Conservation (phyloP, 2,797 vertebrate species). For the Pogoniulus pusillus region DNA sequence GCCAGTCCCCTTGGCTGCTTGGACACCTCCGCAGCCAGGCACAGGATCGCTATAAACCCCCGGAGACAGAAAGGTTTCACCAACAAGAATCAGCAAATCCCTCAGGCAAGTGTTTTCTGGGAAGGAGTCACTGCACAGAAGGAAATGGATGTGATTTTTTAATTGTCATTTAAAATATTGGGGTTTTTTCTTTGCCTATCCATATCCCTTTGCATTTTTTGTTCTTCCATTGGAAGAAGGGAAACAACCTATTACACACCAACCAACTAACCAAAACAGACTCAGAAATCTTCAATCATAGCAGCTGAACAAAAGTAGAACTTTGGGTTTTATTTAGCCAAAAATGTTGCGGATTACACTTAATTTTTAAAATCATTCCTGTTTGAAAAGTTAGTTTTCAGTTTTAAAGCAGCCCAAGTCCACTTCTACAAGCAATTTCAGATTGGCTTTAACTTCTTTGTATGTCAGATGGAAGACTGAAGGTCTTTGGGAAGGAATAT, state of each 20-base stretch:
- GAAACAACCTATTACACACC: background rate
- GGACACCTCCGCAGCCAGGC: conserved; percentile 87
- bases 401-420: background rate
- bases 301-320: background rate
- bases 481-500: background rate
- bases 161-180: background rate
- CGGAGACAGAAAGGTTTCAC: conserved; percentile 79
- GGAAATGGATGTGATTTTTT: background rate
- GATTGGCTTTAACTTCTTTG: background rate
- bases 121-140: background rate
- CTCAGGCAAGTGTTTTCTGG: conserved; percentile 32
- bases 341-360: background rate
- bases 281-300: background rate
- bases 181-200: background rate
- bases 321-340: background rate
- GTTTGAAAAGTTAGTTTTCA: background rate
- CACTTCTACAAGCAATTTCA: background rate
- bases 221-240: background rate
- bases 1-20: conserved; percentile 81
- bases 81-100: conserved; percentile 23
- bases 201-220: background rate
- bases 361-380: background rate
- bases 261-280: background rate
- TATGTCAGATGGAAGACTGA: background rate
- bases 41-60: conserved; percentile 84